Evolutionary conservation across 1,140 invertebrate species (phyloP).

Genomic region (Laodelphax striatellus): DNA sequence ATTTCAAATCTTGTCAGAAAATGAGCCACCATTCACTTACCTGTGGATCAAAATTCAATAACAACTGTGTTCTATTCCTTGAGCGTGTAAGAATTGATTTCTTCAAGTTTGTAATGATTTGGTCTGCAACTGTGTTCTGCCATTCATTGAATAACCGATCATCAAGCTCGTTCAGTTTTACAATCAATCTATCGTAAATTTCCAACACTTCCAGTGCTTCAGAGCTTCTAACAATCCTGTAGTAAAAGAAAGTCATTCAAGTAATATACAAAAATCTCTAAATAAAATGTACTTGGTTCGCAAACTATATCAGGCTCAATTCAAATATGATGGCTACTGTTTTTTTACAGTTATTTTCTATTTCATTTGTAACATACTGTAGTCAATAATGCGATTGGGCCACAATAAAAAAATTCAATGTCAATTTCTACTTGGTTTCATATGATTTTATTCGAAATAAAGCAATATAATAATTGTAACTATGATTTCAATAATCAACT

Average conservation of each 20-base stretch:
- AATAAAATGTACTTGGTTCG: not conserved
- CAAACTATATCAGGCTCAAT: too few relatives aligned
- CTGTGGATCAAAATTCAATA: constrained; percentile 59
- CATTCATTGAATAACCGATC: constrained; percentile 53
- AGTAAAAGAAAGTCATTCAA: constrained; percentile 9
- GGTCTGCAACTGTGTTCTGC: constrained; percentile 42
- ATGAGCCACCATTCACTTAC: constrained; percentile 27
- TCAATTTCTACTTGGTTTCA: too few relatives aligned
- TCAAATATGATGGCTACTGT: too few relatives aligned
- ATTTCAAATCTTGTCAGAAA: too few relatives aligned
- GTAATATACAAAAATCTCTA: not conserved
- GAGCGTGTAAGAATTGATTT: constrained; percentile 50
- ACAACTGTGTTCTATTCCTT: constrained; percentile 42
- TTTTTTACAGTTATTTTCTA: too few relatives aligned
- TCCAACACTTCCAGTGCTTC: constrained; percentile 36
- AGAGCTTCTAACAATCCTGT: constrained; percentile 29
- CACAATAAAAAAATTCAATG: too few relatives aligned
- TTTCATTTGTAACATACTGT: too few relatives aligned
- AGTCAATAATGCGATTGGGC: too few relatives aligned
- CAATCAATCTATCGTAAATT: constrained; percentile 48
- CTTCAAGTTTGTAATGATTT: constrained; percentile 50
- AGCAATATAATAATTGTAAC: too few relatives aligned
- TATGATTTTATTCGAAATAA: too few relatives aligned
- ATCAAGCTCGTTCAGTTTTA: constrained; percentile 51
- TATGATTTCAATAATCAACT: too few relatives aligned